phyloP scores from a whole-genome alignment of 2,888 invertebrate species.

The Orthonevra nobilis region DNA sequence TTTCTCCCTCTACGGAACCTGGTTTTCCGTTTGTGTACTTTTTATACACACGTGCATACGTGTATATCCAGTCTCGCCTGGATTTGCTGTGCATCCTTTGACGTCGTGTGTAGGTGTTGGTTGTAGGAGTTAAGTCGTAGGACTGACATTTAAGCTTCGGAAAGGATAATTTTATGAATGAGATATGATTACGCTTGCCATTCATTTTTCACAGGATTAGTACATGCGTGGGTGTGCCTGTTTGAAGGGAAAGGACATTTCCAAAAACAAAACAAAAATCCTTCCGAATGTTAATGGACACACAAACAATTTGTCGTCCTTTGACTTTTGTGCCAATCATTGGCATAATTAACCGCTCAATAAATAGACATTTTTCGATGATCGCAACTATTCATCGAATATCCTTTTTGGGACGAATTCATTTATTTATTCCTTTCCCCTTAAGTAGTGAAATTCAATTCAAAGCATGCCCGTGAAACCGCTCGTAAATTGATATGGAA shows the following conservation, averaged over 20 bases:
- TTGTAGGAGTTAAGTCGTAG: background rate
- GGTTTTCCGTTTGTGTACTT: too few species aligned
- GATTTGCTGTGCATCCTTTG: too few species aligned
- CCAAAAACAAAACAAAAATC: too few species aligned
- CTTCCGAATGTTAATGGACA: too few species aligned
- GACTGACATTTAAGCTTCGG: constrained; percentile 27
- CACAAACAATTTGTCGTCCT: too few species aligned
- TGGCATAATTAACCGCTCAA: too few species aligned
- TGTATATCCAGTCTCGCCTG: too few species aligned
- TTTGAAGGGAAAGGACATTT: constrained; percentile 16
- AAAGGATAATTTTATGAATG: constrained; percentile 42
- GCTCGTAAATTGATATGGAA: constrained; percentile 22
- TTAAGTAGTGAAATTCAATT: constrained; percentile 28
- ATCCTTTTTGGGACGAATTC: too few species aligned
- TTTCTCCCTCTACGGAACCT: constrained; percentile 19
- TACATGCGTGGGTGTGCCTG: background rate
- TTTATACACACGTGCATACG: too few species aligned
- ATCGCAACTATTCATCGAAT: background rate
- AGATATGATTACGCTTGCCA: constrained; percentile 38
- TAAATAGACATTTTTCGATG: constrained; percentile 20
- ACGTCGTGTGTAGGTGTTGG: background rate
- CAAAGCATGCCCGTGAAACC: constrained; percentile 1
- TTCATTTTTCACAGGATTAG: constrained; percentile 33
- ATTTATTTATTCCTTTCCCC: too few species aligned
- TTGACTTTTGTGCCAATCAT: too few species aligned